These are phyloP conservation scores for Ectemnius cavifrons DNA, from an alignment of 2,888 invertebrate species.

Conservation along the genomic window DNA sequence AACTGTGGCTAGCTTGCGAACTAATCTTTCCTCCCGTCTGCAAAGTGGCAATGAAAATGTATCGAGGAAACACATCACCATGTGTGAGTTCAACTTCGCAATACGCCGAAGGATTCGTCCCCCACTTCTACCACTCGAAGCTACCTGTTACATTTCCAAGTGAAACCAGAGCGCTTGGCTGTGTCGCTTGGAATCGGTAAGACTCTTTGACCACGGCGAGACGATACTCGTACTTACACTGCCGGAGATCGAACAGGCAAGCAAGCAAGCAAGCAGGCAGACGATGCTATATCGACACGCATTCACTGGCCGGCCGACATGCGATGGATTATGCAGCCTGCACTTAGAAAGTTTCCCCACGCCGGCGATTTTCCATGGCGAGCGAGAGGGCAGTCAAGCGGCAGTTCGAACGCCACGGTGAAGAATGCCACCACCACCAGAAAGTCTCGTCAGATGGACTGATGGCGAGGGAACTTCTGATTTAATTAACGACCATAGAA, in stretches of 20 bases:
- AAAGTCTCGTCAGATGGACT: neutral
- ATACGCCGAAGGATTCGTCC: constrained; percentile 16
- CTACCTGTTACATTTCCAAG: constrained; percentile 58
- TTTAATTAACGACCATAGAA: constrained; percentile 16
- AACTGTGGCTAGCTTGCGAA: too few relatives aligned
- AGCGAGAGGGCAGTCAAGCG: constrained; percentile 14
- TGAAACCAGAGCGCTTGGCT: constrained; percentile 43
- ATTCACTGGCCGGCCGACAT: constrained; percentile 39
- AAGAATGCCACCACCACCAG: constrained; percentile 4
- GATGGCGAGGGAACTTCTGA: neutral
- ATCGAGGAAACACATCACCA: too few relatives aligned
- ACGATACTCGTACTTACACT: neutral
- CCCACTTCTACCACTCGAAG: neutral
- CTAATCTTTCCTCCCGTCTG: too few relatives aligned
- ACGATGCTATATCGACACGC: constrained; percentile 8
- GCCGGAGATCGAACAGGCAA: too few relatives aligned
- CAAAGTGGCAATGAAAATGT: too few relatives aligned
- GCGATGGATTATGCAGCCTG: constrained; percentile 59
- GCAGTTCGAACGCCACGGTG: constrained; percentile 24
- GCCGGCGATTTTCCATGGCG: constrained; percentile 50
- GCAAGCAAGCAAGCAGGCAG: too few relatives aligned
- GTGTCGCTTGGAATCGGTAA: neutral
- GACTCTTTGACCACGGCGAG: neutral
- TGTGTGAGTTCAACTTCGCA: constrained; percentile 4
- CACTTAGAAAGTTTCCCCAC: constrained; percentile 60